Base-by-base conservation (phyloP, 2,888 invertebrate genomes). In the Isoperla grammatica region DNA sequence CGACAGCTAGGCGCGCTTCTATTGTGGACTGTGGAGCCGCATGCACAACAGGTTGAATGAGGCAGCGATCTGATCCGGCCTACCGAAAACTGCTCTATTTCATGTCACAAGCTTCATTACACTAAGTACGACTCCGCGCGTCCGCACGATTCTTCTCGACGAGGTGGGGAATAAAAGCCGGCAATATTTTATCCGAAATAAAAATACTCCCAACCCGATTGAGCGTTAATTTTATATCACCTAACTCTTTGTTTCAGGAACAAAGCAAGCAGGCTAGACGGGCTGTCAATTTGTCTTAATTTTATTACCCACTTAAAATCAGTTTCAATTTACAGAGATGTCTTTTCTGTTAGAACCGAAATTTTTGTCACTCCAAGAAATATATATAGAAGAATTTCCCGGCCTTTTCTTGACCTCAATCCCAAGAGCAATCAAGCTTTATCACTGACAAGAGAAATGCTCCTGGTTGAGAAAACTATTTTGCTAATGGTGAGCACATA, bases 101-200 rank as follows among this genome's bases (percentile, higher is more conserved):
- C 42, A 40, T 40, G 42, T 40, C 42, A 40, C n/a, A 40, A 12
- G 42, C 42, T 40, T 40, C 42, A 40, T 40, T 40, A 40, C 5
- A 40, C 42, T 40, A 40, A 40, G 42, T 40, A 6, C 29, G 8
- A 29, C 29, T 29, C 29, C 5, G 8, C 5, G 29, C 29, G 4
- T 29, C 8, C 8, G 8, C 5, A 6, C 29, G 8, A 29, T 29
- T 29, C 29, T 29, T 29, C 29, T 29, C 29, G 29, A 29, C 29
- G 4, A 29, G 29, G 29, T 29, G 29, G 29, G 29, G 8, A 29
- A 29, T 29, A 29, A 29, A 29, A 29, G 29, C 29, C 29, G 5
- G 4, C 29, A 29, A 29, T 29, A 29, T 29, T 29, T 29, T 29
- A 29, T 29, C 29, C 8, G 29, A 29, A 29, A 29, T 29, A 29